Base-by-base conservation (phyloP, 2,797 vertebrate genomes). In the Acropternis orthonyx region DNA sequence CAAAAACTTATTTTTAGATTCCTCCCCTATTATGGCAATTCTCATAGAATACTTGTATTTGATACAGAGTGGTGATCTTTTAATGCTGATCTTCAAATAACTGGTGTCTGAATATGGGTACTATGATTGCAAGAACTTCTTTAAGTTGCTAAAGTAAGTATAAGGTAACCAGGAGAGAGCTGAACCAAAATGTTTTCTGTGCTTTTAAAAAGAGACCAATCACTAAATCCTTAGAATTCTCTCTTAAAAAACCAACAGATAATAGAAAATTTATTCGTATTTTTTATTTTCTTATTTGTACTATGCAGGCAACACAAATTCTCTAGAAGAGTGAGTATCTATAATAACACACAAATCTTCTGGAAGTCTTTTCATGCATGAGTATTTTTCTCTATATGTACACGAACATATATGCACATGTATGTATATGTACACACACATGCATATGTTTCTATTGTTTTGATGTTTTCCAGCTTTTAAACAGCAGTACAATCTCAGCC, bases 321-420 rank as follows among this genome's bases (percentile, higher is more conserved):
- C 13, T 75, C 18, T 72, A 54, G 36, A 75, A 54, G 14, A 75
- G 12, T 32, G 2, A 1, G 1, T 59, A 30, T 54, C 12, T 65
- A 0, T 77, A 59, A 19, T 5, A 87, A 43, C 13, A 62, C 11
- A 51, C 4, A 41, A 74, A 77, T 74, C 3, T 39, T 43, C 24
- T 71, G 18, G 11, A 88, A 80, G 26, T 36, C 11, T 49, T 88
- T 49, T 46, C 27, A 21, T 73, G 17, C 7, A 2, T 56, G 9
- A 11, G 2, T 56, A 24, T 54, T 87, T 77, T n/a, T 61, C 3
- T 72, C 4, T 39, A 5, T 65, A 32, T 28, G 4, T 15, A 32
- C 1, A 46, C 0, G 0, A 15, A 27, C 6, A 27, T 30, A 12
- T 5, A 37, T 39, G 6, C 11, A 1, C 36, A 7, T 32, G 11